These are phyloP conservation scores for Bambusicola thoracicus DNA, from an alignment of 2,113 vertebrate genomes.

Conservation along the genomic window DNA sequence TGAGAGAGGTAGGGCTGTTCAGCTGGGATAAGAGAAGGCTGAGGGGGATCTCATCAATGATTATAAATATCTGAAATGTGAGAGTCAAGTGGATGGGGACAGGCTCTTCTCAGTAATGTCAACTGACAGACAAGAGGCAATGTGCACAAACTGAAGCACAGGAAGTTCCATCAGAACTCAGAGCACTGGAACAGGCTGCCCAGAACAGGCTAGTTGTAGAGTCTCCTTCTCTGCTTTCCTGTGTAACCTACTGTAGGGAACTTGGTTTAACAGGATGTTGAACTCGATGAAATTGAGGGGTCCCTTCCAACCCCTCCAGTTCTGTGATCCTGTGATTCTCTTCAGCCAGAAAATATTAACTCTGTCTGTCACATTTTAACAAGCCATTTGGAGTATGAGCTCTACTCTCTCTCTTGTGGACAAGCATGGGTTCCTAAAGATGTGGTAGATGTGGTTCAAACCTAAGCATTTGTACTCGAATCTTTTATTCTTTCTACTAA, in stretches of 20 bases:
- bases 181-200: too few species aligned
- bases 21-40: too few species aligned
- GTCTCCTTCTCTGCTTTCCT: too few species aligned
- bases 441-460: rapidly evolving
- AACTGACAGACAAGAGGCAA: not conserved
- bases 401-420: not conserved
- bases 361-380: not conserved
- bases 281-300: too few species aligned
- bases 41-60: too few species aligned
- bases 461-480: not conserved
- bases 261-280: too few species aligned
- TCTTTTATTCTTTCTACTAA: not conserved
- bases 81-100: not conserved
- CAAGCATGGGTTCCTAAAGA: not conserved
- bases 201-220: too few species aligned
- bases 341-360: not conserved
- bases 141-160: not conserved
- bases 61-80: too few species aligned
- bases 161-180: not conserved
- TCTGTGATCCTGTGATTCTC: too few species aligned
- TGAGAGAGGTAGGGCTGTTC: too few species aligned
- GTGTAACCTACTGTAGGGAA: too few species aligned
- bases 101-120: not conserved
- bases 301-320: too few species aligned
- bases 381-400: not conserved